These are phyloP conservation scores for Tachyglossus aculeatus DNA, from an alignment of 2,797 vertebrate species.

Conservation along the genomic window DNA sequence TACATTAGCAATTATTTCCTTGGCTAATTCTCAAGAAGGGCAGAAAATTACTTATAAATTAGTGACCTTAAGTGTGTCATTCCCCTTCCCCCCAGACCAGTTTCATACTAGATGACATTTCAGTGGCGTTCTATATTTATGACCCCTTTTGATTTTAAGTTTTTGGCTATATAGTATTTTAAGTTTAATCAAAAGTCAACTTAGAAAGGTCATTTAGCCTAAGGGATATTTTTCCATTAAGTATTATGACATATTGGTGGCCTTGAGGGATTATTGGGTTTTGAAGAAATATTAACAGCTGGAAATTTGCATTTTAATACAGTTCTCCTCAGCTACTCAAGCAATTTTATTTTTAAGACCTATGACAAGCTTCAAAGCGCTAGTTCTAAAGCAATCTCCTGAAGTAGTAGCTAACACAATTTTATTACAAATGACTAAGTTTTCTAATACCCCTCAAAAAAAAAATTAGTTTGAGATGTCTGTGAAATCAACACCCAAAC, in stretches of 20 bases:
- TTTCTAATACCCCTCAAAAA: conserved; percentile 69
- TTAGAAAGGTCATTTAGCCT: conserved; percentile 90
- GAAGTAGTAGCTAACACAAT: conserved; percentile 79
- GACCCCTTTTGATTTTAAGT: conserved; percentile 71
- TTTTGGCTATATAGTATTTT: conserved; percentile 84
- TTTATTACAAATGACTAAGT: conserved; percentile 81
- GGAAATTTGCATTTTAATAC: conserved; percentile 99
- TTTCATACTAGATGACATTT: conserved; percentile 73
- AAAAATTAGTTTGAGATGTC: conserved; percentile 73
- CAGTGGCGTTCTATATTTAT: conserved; percentile 73
- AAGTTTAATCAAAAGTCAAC: conserved; percentile 96
- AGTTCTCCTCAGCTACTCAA: conserved; percentile 95
- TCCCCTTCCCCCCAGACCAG: conserved; percentile 13
- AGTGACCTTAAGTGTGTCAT: conserved; percentile 46
- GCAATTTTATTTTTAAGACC: conserved; percentile 94
- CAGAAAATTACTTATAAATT: conserved; percentile 69
- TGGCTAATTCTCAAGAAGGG: conserved; percentile 61
- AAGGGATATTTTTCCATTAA: conserved; percentile 99
- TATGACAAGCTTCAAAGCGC: conserved; percentile 88
- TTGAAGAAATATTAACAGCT: conserved; percentile 99
- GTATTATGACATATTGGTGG: conserved; percentile 99
- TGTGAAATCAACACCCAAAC: conserved; percentile 77
- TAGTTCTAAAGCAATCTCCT: conserved; percentile 86
- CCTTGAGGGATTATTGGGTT: conserved; percentile 99
- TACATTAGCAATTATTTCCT: conserved; percentile 60